Evolutionary conservation across 2,888 invertebrate genomes (phyloP), one percentile per base, ranked within the genome.

Genomic region (Drosophila ustulata): DNA sequence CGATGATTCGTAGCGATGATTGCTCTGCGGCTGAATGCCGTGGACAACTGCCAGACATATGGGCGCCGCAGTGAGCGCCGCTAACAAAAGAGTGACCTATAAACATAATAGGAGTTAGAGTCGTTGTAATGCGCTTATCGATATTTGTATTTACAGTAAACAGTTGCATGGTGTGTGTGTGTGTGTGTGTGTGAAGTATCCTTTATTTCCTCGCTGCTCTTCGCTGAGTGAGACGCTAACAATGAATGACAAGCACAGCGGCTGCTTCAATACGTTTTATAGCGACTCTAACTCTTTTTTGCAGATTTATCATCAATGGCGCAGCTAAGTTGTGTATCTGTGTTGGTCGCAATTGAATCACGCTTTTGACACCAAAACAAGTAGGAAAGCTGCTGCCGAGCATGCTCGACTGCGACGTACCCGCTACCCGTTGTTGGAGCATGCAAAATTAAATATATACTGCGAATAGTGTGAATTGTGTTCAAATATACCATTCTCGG

Each of bases 41-140:
- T 87, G 84, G 28, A 83, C 75, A 4, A 83, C 83, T 4, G 82
- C 84, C n/a, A 63, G 52, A 26, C 39, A 32, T 34, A 23, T 13
- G 7, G 56, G 53, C 59, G 4, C 56, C 23, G 4, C n/a, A 7
- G 55, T 47, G 47, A 78, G 30, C 3, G 50, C 50, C 6, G 45
- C 41, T 25, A 52, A 4, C 18, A 78, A 30, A 18, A 30, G 25
- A 13, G 39, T 51, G 13, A 39, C 4, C 75, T 75, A 25, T 3
- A 25, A 43, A n/a, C 3, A n/a, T n/a, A 11, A 9, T 2, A 32
- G 28, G 9, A 3, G 6, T n/a, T 6, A 50, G 4, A 25, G 6
- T 1, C 1, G 18, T 18, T 1, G 18, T 2, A 18, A 18, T 0
- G 18, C 18, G n/a, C 9, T 8, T 39, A 9, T 26, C n/a, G 37